Conservation (phyloP, 2,113 vertebrate genomes). For the Tilapia sparmanii region DNA sequence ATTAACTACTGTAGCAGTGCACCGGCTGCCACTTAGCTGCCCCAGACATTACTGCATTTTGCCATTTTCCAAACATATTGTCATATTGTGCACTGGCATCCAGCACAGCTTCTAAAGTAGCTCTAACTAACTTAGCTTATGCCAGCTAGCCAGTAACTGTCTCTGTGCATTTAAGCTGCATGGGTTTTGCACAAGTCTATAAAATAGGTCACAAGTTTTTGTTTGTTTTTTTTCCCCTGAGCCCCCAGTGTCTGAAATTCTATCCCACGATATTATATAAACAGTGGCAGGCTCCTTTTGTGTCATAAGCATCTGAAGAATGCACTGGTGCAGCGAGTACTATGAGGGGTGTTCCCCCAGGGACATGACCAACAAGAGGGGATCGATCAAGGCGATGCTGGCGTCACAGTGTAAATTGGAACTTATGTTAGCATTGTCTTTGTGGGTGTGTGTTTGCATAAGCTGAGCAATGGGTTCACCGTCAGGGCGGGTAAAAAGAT, state of each 20-base stretch:
- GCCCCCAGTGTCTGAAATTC: conserved; percentile 15
- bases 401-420: conserved; percentile 7
- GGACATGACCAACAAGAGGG: neutral
- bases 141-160: neutral
- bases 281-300: conserved; percentile 29
- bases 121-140: neutral
- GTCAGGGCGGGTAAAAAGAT: neutral
- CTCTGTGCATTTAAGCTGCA: neutral
- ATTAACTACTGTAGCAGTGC: neutral
- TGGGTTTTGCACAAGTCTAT: neutral
- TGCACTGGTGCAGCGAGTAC: conserved; percentile 17
- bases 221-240: rapidly evolving
- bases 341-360: neutral
- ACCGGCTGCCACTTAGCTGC: neutral
- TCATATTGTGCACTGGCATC: neutral
- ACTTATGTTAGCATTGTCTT: neutral
- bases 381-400: neutral
- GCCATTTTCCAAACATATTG: neutral
- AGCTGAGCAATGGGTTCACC: conserved; percentile 26
- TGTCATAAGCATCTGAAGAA: conserved; percentile 55
- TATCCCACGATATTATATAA: conserved; percentile 41
- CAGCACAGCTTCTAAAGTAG: neutral
- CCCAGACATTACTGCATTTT: conserved; percentile 20
- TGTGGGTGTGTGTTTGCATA: neutral
- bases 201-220: neutral